Percentiles rank a stretch among this genome's conserved stretches.
These are phyloP conservation scores for Nothobranchius furzeri DNA, from an alignment of 2,113 vertebrate genomes.

Conservation along the genomic window DNA sequence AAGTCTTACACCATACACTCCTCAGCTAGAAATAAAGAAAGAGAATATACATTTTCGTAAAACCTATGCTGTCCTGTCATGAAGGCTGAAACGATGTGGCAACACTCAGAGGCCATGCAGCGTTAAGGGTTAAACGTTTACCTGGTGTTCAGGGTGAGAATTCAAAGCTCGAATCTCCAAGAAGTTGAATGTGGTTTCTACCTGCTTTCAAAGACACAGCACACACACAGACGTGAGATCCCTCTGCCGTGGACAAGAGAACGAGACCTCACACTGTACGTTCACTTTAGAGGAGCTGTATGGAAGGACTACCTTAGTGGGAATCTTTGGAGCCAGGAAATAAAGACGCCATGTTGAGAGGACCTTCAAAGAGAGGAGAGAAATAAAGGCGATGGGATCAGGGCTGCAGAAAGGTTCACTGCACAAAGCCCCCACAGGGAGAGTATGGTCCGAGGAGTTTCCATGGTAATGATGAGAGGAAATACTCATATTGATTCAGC, in stretches of 20 bases:
- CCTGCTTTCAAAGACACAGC: slow-evolving; percentile 49
- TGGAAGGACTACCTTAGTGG: slow-evolving; percentile 78
- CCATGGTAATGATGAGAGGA: slow-evolving; percentile 45
- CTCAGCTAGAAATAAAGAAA: too few relatives aligned
- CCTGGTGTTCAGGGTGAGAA: slow-evolving; percentile 76
- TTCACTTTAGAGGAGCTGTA: background rate
- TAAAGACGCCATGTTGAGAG: slow-evolving; percentile 84
- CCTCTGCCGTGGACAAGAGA: too few relatives aligned
- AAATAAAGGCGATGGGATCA: slow-evolving; percentile 19
- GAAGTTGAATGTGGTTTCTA: slow-evolving; percentile 78
- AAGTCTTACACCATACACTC: too few relatives aligned
- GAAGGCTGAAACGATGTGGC: slow-evolving; percentile 39
- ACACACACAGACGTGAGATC: background rate
- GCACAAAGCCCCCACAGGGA: slow-evolving; percentile 16
- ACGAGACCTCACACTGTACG: background rate
- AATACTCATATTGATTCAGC: slow-evolving; percentile 57
- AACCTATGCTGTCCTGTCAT: slow-evolving; percentile 1
- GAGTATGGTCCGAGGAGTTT: slow-evolving; percentile 47
- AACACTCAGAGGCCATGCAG: background rate
- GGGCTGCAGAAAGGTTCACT: slow-evolving; percentile 41
- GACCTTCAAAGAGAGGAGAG: slow-evolving; percentile 50
- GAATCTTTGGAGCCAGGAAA: slow-evolving; percentile 81
- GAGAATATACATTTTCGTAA: too few relatives aligned
- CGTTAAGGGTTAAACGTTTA: slow-evolving; percentile 24
- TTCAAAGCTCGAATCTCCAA: slow-evolving; percentile 78